Base-by-base conservation (phyloP, 2,888 invertebrate species). In the Ectemnius continuus region DNA sequence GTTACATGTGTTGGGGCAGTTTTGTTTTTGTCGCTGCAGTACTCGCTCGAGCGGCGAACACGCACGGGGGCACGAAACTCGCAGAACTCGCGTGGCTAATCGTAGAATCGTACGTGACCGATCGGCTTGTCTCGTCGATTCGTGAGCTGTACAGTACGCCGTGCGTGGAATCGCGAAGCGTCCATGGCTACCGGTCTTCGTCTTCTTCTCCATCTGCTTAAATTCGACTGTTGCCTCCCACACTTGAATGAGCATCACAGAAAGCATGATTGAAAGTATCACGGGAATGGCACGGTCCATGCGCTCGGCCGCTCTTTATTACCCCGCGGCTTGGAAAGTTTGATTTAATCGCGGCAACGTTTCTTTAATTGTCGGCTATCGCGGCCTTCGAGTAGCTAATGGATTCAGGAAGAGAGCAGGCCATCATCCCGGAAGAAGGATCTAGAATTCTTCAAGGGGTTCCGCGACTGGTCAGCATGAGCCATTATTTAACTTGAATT, bases 401-500 rank as follows among this genome's bases (percentile, higher is more conserved):
- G 11, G 14, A 14, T 52, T 14, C 14, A 70, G 36, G 64, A 56
- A 63, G 63, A 69, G 62, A 67, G 66, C 67, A 64, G 74, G 52
- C 52, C n/a, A 52, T 52, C 52, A 16, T 14, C 52, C n/a, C 52
- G 52, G 52, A 52, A 52, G 52, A 14, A 47, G n/a, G 47, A 23
- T 23, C 23, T 23, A 23, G 23, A 23, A 23, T n/a, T 20, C 72
- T 61, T 46, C 45, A 68, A 69, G 67, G 63, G 56, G 73, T 64
- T 52, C 78, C 79, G 77, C 70, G 75, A 71, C 73, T 70, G 77
- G 65, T 76, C 73, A 76, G 65, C 70, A 69, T 68, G 69, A 58
- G 67, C 78, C 78, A 82, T 84, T 79, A 81, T 74, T 78, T 80
- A 75, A 79, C 63, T 73, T 45, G 81, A 83, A 82, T 83, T 81